Base-by-base conservation (phyloP, 2,113 vertebrate genomes). In the Rana temporaria region DNA sequence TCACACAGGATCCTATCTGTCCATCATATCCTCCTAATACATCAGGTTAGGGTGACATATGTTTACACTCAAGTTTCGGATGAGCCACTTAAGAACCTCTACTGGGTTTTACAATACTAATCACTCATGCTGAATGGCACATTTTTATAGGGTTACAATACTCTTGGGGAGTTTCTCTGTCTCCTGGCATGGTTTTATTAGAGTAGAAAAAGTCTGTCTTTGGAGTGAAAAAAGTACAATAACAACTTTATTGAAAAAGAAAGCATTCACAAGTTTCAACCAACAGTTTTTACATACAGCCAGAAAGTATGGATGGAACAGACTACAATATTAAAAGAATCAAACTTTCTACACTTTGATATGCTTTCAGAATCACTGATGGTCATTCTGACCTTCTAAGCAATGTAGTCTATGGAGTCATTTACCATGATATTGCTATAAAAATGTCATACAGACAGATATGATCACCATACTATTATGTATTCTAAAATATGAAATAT, bases 21-120 rank as follows among this genome's bases (percentile, higher is more conserved):
- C 72, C 72, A 42, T 57, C 72, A 75, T 75, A 74, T 75, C 60
- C 56, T 75, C 32, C 72, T 62, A 60, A 75, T 74, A 57, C 56
- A 75, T 74, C 72, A 75, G 72, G 22, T 3, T 22, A 62, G 56
- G 56, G 53, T 75, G 69, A 71, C 53, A 62, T 74, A 56, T 74
- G 72, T 75, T 75, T 75, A 75, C 72, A 62, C 30, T 75, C 57
- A 75, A n/a, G 72, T 42, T 75, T n/a, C 32, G 8, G 56, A 20
- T 62, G 60, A 62, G 30, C 18, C 4, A 34, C 55, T 59, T 62
- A 75, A 75, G 32, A 14, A 75, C 72, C 18, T 59, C 72, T 20
- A 42, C 34, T 60, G 72, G 56, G 57, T 38, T 42, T 75, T 62
- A 75, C 56, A 60, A 62, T 60, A 60, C 72, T 75, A 32, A 75